These are phyloP conservation scores for Ornithoptera alexandrae DNA, from an alignment of 2,888 invertebrate genomes.

Conservation along the genomic window DNA sequence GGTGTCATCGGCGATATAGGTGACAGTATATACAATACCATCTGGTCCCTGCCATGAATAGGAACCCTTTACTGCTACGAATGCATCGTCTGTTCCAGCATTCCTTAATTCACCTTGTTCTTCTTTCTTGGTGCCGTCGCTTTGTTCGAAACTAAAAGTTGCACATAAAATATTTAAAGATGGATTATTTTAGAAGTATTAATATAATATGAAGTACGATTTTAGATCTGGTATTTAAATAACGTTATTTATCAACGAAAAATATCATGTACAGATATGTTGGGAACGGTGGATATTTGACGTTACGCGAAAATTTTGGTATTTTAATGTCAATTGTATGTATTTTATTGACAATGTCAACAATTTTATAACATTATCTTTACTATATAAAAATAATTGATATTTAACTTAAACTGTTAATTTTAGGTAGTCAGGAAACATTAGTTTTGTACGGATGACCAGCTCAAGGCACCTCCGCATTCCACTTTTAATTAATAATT, in stretches of 20 bases:
- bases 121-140: constrained; percentile 71
- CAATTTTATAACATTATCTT: too few relatives aligned
- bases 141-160: constrained; percentile 67
- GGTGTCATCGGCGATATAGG: constrained; percentile 79
- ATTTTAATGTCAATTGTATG: too few relatives aligned
- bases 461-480: constrained; percentile 21
- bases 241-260: too few relatives aligned
- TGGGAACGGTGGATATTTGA: too few relatives aligned
- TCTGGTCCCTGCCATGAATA: constrained; percentile 75
- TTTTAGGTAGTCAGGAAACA: neutral
- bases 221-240: too few relatives aligned
- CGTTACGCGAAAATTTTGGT: too few relatives aligned
- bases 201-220: too few relatives aligned
- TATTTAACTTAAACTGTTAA: too few relatives aligned
- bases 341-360: too few relatives aligned
- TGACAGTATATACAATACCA: constrained; percentile 70
- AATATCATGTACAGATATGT: too few relatives aligned
- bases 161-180: neutral
- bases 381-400: too few relatives aligned
- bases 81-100: constrained; percentile 73
- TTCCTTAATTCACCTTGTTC: constrained; percentile 77
- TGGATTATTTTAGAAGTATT: too few relatives aligned
- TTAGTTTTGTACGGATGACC: neutral
- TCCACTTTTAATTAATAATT: constrained; percentile 2
- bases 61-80: constrained; percentile 70